Conservation (phyloP, 2,113 vertebrate genomes). For the Nannobrachium achirus region DNA sequence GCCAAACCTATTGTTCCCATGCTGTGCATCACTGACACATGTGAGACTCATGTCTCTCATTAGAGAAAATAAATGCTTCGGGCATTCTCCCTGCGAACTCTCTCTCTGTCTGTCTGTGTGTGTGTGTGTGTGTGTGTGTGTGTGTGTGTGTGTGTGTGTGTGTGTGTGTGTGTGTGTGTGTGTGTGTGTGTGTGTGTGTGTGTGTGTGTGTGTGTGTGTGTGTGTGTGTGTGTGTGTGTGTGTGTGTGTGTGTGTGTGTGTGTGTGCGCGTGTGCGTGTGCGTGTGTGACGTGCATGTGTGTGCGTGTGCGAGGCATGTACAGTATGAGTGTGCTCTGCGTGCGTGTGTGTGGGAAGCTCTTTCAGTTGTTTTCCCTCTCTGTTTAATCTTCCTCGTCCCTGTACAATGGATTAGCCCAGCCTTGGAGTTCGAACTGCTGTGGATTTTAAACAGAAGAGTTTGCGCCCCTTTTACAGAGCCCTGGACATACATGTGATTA, state of each 20-base stretch:
- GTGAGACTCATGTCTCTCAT: constrained; percentile 78
- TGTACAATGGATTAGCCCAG: constrained; percentile 61
- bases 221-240: not conserved
- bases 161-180: constrained; percentile 14
- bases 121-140: constrained; percentile 37
- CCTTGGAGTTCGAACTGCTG: constrained; percentile 57
- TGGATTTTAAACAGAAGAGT: constrained; percentile 55
- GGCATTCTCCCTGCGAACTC: constrained; percentile 60
- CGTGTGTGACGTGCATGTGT: not conserved
- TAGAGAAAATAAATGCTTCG: constrained; percentile 76
- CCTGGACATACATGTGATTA: constrained; percentile 61
- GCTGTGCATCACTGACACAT: constrained; percentile 73
- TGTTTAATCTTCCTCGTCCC: constrained; percentile 65
- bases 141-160: constrained; percentile 2
- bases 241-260: constrained; percentile 52
- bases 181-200: constrained; percentile 7
- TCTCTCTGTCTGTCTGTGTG: no score
- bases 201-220: not conserved
- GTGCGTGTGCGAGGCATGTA: no score
- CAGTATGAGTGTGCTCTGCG: not conserved
- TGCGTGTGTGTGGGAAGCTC: constrained; percentile 10
- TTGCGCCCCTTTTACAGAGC: constrained; percentile 46
- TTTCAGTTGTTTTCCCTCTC: constrained; percentile 58
- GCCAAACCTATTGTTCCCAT: constrained; percentile 71
- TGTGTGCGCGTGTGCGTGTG: constrained; percentile 12